Base-by-base conservation (phyloP, 2,113 vertebrate species). In the Scomber scombrus region DNA sequence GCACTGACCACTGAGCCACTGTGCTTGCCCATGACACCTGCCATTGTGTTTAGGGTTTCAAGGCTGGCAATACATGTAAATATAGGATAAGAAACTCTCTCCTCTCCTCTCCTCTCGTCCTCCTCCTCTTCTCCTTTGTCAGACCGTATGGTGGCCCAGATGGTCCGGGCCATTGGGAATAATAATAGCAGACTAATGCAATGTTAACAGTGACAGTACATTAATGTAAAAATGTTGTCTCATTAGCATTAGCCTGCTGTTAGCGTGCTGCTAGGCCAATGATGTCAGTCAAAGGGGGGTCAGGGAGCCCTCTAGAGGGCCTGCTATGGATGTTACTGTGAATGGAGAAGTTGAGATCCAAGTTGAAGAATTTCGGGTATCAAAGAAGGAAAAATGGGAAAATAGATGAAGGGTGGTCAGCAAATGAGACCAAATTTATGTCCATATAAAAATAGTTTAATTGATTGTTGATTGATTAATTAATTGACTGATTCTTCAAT, bases 221-320 rank as follows among this genome's bases (percentile, higher is more conserved):
- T 88, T 88, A 88, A 82, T 91, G 85, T 89, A 79, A 85, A 85
- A 85, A 15, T 75, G 78, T 86, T 83, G 82, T 87, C 81, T 89
- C 88, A 89, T 93, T 93, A 92, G 83, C 87, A 92, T 93, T 91
- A 88, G 86, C 73, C 83, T 78, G 81, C 89, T 91, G 88, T 86
- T 87, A 66, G 81, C 56, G 40, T 61, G 76, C 76, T 76, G 87
- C 69, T 55, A 56, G 82, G 73, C 65, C 70, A 85, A 11, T 46
- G 71, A 57, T 75, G 51, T 60, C 56, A 81, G 64, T 31, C 52
- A 57, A 56, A 23, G 63, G 65, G 51, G 50, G 74, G 79, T 77
- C 71, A 82, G 45, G 23, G 55, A 74, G 75, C 75, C 46, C 62
- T 71, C 63, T 62, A 50, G 40, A 49, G 68, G 66, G 21, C 26